Evolutionary conservation across 1,140 invertebrate species (phyloP).

Genomic region (Venturia canescens): DNA sequence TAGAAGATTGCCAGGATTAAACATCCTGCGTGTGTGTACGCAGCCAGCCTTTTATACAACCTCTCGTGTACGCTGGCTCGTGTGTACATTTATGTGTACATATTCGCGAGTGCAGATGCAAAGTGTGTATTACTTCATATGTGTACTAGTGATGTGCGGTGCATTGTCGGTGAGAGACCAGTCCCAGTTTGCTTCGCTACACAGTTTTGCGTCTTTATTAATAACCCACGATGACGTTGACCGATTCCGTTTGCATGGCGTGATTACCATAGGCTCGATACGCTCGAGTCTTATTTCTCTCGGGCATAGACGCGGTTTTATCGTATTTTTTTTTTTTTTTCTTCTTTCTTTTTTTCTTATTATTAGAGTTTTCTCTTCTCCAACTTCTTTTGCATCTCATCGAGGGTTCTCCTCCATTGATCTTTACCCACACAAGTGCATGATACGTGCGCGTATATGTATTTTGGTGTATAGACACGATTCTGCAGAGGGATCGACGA

Average conservation of each 20-base stretch:
- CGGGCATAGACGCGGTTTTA: neutral
- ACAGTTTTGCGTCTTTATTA: conserved; percentile 70
- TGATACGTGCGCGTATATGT: neutral
- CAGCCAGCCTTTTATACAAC: neutral
- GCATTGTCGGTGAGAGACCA: neutral
- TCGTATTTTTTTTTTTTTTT: neutral
- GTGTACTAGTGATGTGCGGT: neutral
- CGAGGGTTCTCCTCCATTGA: neutral
- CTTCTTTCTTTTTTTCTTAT: neutral
- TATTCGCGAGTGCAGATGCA: too few relatives aligned
- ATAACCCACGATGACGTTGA: conserved; percentile 72
- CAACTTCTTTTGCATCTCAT: neutral
- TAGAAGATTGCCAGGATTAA: conserved; percentile 55
- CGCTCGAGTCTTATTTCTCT: neutral
- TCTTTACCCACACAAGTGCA: neutral
- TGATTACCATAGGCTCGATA: conserved; percentile 67
- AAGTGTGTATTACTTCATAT: neutral
- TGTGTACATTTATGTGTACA: neutral
- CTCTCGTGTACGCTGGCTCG: neutral
- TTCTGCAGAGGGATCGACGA: neutral
- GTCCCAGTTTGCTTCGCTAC: conserved; percentile 19
- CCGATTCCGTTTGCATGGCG: conserved; percentile 64
- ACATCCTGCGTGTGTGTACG: conserved; percentile 34
- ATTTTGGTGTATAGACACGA: neutral
- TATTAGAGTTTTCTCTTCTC: neutral